These are phyloP conservation scores for Ischnura elegans DNA, from an alignment of 2,888 invertebrate species.

Conservation along the genomic window DNA sequence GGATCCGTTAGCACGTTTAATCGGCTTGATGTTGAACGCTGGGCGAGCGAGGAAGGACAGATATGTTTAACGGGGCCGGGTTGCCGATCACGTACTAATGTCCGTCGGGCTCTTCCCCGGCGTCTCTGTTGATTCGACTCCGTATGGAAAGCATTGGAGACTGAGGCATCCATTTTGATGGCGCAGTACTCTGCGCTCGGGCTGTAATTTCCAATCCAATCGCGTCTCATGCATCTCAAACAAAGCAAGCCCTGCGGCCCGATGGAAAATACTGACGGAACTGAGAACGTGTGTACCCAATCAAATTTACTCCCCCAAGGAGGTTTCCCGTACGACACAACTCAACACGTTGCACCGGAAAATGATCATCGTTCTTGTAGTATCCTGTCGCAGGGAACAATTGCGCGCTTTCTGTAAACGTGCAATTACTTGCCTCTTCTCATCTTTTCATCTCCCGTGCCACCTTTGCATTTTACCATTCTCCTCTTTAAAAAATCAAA, in stretches of 20 bases:
- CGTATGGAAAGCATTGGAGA: neutral
- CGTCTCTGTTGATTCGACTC: neutral
- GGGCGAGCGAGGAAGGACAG: neutral
- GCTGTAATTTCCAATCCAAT: conserved; percentile 24
- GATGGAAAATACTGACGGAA: neutral
- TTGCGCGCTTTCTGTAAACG: no score
- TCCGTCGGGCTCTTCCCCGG: neutral
- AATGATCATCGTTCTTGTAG: no score
- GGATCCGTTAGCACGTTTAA: neutral
- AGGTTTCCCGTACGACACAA: neutral
- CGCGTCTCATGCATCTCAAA: neutral
- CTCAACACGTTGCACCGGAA: no score
- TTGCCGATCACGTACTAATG: neutral
- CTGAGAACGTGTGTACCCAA: neutral
- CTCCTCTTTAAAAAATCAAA: no score
- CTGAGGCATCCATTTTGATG: neutral
- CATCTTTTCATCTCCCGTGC: no score
- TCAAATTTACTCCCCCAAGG: neutral
- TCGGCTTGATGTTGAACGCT: neutral
- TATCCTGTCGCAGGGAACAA: no score
- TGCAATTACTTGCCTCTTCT: no score
- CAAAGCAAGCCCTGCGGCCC: neutral
- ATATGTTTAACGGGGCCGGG: neutral
- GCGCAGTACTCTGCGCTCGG: neutral
- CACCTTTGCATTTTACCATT: no score